Evolutionary conservation across 2,888 invertebrate species (phyloP).

Genomic region (Drosophila greeni): DNA sequence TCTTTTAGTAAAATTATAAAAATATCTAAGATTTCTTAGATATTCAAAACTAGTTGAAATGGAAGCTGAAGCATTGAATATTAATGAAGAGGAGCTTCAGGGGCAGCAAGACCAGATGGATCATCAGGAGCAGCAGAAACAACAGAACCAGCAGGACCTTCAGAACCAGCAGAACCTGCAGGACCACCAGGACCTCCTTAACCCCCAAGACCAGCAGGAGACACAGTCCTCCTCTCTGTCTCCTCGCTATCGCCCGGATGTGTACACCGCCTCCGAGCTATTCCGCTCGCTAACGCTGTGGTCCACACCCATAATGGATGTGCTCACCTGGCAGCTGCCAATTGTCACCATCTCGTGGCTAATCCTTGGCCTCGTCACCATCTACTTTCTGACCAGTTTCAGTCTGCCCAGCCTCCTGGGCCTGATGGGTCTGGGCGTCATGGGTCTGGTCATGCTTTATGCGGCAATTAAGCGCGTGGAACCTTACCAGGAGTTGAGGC

Average conservation of each 20-base stretch:
- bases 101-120: no score
- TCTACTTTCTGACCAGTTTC: neutral
- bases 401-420: neutral
- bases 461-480: neutral
- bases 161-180: no score
- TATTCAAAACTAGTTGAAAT: neutral
- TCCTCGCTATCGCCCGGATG: neutral
- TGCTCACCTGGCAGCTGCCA: constrained; percentile 3
- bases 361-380: neutral
- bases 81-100: neutral
- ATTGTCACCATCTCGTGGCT: neutral
- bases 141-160: no score
- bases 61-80: neutral
- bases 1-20: no score
- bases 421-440: neutral
- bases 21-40: no score
- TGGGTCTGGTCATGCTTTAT: neutral
- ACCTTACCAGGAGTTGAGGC: neutral
- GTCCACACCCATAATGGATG: neutral
- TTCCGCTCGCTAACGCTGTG: neutral
- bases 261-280: neutral
- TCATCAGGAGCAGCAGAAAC: neutral
- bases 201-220: no score
- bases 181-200: no score
- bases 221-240: no score